These are phyloP conservation scores for Macrocentrus cingulum DNA, from an alignment of 1,140 invertebrate species.

Conservation along the genomic window DNA sequence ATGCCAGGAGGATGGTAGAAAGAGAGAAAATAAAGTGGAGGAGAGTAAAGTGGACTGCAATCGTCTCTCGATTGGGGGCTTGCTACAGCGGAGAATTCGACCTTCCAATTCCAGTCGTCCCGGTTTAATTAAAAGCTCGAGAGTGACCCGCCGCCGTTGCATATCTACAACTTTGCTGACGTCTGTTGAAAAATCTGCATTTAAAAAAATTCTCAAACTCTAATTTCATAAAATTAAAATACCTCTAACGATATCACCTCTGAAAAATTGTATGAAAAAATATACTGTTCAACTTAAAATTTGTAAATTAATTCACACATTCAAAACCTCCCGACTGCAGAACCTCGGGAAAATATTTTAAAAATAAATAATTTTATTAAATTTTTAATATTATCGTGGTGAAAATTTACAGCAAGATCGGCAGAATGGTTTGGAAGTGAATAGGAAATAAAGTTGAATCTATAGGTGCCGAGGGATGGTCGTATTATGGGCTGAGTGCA, in stretches of 20 bases:
- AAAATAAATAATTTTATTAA: too few relatives aligned
- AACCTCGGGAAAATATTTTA: too few relatives aligned
- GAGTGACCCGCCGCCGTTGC: neutral
- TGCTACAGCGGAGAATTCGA: slow-evolving; percentile 10
- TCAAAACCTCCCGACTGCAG: too few relatives aligned
- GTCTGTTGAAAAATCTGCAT: neutral
- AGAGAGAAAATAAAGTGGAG: slow-evolving; percentile 4
- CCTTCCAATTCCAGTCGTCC: slow-evolving; percentile 32
- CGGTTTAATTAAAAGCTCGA: slow-evolving; percentile 41
- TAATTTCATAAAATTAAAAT: too few relatives aligned
- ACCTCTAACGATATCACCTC: too few relatives aligned
- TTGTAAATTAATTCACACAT: too few relatives aligned
- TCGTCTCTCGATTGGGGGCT: slow-evolving; percentile 24
- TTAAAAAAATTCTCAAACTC: neutral
- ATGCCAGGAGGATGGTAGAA: neutral
- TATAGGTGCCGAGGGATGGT: slow-evolving; percentile 46
- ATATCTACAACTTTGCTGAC: slow-evolving; percentile 4
- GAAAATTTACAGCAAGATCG: neutral
- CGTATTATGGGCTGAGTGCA: slow-evolving; percentile 43
- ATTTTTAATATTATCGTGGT: neutral
- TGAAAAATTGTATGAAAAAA: too few relatives aligned
- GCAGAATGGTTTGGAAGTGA: neutral
- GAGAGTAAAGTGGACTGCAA: slow-evolving; percentile 16
- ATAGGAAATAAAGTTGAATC: slow-evolving; percentile 27
- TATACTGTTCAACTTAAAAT: too few relatives aligned